Conservation (phyloP, 2,797 vertebrate species). For the Cuniculus paca region DNA sequence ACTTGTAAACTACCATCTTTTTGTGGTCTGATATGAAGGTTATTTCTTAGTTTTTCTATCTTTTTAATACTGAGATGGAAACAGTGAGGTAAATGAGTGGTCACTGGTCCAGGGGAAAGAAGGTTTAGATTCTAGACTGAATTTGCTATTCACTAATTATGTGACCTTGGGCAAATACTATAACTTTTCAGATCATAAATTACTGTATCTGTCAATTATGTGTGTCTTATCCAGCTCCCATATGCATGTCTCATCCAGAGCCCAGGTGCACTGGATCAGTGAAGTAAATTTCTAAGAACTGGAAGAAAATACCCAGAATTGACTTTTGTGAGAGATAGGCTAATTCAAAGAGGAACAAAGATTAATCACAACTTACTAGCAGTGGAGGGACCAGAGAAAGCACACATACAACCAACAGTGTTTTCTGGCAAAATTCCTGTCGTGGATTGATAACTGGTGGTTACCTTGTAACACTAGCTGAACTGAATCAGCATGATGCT, state of each 20-base stretch:
- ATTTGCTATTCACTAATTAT: background rate
- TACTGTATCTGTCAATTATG: background rate
- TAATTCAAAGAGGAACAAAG: background rate
- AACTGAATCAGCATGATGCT: too few species aligned
- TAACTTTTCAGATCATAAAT: background rate
- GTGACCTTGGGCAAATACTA: background rate
- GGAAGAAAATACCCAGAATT: background rate
- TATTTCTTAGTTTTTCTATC: slow-evolving; percentile 3
- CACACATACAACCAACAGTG: background rate
- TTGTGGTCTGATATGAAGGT: background rate
- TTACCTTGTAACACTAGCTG: too few species aligned
- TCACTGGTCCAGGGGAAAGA: background rate
- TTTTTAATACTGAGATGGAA: background rate
- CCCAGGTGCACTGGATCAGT: background rate
- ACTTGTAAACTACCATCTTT: background rate
- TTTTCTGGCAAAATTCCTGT: background rate
- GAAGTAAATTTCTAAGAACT: background rate
- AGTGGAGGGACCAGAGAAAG: background rate
- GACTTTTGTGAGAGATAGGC: background rate
- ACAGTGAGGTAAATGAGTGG: background rate
- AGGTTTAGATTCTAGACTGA: background rate
- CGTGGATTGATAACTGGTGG: too few species aligned
- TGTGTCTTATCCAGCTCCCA: background rate
- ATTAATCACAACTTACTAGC: background rate
- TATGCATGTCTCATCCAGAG: background rate